Percentiles rank a stretch among this genome's conserved stretches.
phyloP scores from a whole-genome alignment of 2,888 invertebrate species.

The Pseudanteris insignis region DNA sequence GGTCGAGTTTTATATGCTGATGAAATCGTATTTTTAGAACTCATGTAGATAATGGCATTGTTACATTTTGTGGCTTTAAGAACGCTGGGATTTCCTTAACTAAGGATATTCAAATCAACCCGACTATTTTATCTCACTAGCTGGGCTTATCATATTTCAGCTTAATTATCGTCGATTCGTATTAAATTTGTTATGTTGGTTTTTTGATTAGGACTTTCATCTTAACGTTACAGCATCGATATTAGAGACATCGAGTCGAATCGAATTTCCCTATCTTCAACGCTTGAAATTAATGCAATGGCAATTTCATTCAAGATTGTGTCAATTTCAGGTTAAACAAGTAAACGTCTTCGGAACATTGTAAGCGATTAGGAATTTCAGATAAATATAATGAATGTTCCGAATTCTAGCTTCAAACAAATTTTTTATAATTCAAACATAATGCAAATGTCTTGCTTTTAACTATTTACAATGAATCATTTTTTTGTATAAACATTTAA shows the following conservation, averaged over 20 bases:
- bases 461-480: no score
- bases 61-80: constrained; percentile 7
- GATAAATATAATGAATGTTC: constrained; percentile 11
- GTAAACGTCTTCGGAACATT: constrained; percentile 16
- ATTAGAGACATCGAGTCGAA: no score
- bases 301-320: constrained; percentile 17
- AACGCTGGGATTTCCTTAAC: constrained; percentile 18
- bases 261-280: not conserved
- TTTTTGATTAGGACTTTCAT: constrained; percentile 13
- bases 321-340: constrained; percentile 23
- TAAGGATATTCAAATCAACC: constrained; percentile 20
- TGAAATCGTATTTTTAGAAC: constrained; percentile 27
- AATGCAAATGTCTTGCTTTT: no score
- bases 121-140: constrained; percentile 20
- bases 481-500: no score
- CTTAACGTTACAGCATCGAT: no score
- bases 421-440: constrained; percentile 5
- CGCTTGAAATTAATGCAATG: constrained; percentile 6
- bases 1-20: constrained; percentile 31
- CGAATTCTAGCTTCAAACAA: constrained; percentile 8
- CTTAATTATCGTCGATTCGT: constrained; percentile 19
- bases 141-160: constrained; percentile 10
- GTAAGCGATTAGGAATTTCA: constrained; percentile 22
- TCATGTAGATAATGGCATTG: constrained; percentile 10
- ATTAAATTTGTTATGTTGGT: constrained; percentile 1